Evolutionary conservation across 2,888 invertebrate species (phyloP).

Genomic region (Drosophila prostipennis): DNA sequence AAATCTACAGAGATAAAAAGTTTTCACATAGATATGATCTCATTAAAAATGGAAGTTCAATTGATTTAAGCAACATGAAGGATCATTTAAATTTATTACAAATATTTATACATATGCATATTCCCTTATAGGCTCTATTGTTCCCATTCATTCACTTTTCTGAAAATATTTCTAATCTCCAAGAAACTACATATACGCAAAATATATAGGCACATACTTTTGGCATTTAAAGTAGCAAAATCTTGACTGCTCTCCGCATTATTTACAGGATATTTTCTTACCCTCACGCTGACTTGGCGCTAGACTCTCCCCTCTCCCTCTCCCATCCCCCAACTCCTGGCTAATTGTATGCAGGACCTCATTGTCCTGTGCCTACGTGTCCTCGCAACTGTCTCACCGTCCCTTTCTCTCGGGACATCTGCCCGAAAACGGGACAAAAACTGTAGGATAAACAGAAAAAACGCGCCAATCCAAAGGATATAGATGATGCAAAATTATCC

Average conservation of each 20-base stretch:
- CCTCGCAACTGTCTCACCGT: background rate
- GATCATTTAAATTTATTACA: too few relatives aligned
- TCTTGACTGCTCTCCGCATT: slow-evolving; percentile 3
- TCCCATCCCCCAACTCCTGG: slow-evolving; percentile 1
- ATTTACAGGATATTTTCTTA: slow-evolving; percentile 23
- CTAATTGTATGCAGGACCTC: slow-evolving; percentile 35
- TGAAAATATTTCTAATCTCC: background rate
- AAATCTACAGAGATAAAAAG: too few relatives aligned
- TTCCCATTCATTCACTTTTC: background rate
- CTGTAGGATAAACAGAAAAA: slow-evolving; percentile 25
- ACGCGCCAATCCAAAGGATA: slow-evolving; percentile 53
- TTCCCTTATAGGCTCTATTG: background rate
- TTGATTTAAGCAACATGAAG: too few relatives aligned
- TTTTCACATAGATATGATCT: too few relatives aligned
- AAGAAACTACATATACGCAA: background rate
- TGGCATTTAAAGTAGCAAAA: slow-evolving; percentile 5
- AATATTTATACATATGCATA: too few relatives aligned
- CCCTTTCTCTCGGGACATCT: slow-evolving; percentile 15
- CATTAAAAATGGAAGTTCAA: too few relatives aligned
- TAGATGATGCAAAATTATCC: slow-evolving; percentile 69
- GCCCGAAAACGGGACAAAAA: slow-evolving; percentile 25
- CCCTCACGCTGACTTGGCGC: slow-evolving; percentile 43
- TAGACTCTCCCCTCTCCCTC: slow-evolving; percentile 9
- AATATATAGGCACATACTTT: background rate
- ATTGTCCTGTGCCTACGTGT: slow-evolving; percentile 35